Conservation (phyloP, 2,797 vertebrate genomes). For the Parambassis ranga region DNA sequence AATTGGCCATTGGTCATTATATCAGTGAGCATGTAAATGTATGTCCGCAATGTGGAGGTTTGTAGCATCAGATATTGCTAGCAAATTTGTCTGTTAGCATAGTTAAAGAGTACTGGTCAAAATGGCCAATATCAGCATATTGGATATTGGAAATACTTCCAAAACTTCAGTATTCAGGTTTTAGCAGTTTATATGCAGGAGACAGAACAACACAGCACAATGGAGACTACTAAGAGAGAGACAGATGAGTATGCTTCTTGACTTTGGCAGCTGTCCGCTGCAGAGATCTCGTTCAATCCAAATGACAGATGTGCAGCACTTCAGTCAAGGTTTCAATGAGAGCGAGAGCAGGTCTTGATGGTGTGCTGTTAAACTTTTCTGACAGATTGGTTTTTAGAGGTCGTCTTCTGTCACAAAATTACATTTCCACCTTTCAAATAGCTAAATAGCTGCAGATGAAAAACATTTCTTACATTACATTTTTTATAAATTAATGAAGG, state of each 20-base stretch:
- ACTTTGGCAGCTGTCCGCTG: conserved; percentile 48
- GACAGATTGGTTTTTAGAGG: no score
- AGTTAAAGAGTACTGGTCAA: no score
- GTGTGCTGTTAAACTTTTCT: background rate
- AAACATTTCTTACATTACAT: background rate
- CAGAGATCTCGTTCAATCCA: conserved; percentile 26
- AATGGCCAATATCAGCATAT: no score
- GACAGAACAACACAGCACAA: conserved; percentile 32
- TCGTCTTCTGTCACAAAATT: no score
- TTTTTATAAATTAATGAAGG: background rate
- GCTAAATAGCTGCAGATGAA: background rate
- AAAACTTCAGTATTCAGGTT: background rate
- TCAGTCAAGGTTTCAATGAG: background rate
- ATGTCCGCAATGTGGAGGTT: no score
- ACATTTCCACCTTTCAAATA: background rate
- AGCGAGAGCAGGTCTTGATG: background rate
- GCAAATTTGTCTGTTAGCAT: no score
- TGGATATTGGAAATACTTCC: no score
- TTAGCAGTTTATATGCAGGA: conserved; percentile 20
- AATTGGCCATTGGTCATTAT: no score
- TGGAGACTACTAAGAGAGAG: conserved; percentile 40
- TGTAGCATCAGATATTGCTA: no score
- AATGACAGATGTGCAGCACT: conserved; percentile 50
- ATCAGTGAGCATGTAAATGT: no score
- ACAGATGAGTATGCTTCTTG: conserved; percentile 10